A percentile compares a stretch with the other conserved stretches of the same genome.
These are phyloP conservation scores for Picus viridis DNA, from an alignment of 2,797 vertebrate genomes.

Conservation along the genomic window DNA sequence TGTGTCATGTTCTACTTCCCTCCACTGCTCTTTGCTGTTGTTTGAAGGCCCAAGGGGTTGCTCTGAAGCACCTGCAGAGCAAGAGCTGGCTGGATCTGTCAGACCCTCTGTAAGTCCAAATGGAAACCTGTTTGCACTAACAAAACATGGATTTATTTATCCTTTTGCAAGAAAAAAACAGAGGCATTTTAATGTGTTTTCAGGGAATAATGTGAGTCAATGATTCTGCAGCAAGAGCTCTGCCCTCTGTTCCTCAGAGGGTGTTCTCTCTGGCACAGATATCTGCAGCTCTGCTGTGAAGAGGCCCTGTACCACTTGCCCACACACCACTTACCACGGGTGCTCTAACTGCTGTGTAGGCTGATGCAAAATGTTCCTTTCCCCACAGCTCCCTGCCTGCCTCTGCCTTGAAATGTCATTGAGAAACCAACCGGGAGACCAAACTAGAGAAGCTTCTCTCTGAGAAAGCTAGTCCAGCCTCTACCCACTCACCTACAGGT, in stretches of 20 bases:
- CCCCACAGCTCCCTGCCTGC: slow-evolving; percentile 59
- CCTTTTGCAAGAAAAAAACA: background rate
- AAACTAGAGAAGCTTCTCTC: background rate
- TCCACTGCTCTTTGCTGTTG: background rate
- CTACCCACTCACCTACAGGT: background rate
- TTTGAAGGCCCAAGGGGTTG: background rate
- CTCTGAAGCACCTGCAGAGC: background rate
- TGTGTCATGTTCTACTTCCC: background rate
- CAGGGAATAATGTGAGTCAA: slow-evolving; percentile 16
- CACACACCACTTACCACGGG: background rate
- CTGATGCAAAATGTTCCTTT: slow-evolving; percentile 66
- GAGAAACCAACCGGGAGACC: background rate
- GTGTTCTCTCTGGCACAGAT: slow-evolving; percentile 45
- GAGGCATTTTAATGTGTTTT: background rate
- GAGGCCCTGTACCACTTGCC: slow-evolving; percentile 27
- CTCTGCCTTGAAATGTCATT: slow-evolving; percentile 59
- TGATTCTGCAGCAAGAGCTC: slow-evolving; percentile 4
- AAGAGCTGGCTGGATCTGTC: background rate
- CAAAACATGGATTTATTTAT: background rate
- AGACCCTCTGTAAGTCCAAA: background rate
- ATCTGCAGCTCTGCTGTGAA: slow-evolving; percentile 27
- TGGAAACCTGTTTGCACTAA: background rate
- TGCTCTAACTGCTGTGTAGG: slow-evolving; percentile 53
- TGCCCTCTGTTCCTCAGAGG: slow-evolving; percentile 24
- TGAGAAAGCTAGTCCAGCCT: background rate